Evolutionary conservation across 2,888 invertebrate genomes (phyloP).

Genomic region (Harpalus rufipes): DNA sequence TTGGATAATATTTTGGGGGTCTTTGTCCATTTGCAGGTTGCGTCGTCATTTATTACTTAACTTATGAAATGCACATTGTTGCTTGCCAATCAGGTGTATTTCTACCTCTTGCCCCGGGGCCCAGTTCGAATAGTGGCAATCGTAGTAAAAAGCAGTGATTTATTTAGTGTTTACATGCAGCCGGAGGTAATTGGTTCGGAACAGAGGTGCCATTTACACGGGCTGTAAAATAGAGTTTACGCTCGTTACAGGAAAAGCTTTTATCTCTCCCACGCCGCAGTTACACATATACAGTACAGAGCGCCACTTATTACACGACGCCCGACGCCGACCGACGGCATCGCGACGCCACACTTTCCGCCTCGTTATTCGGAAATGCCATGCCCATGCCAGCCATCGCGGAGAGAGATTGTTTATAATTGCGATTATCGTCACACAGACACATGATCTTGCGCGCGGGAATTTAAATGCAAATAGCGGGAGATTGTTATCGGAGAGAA

Average conservation of each 20-base stretch:
- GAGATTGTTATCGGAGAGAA: not conserved
- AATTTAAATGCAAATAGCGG: not conserved
- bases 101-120: not conserved
- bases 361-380: constrained; percentile 36
- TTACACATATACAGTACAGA: not conserved
- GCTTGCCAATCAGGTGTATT: not conserved
- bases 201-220: constrained; percentile 53
- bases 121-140: constrained; percentile 7
- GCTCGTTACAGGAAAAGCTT: constrained; percentile 47
- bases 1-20: not conserved
- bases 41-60: not conserved
- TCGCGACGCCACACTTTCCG: constrained; percentile 23
- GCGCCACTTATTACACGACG: not conserved
- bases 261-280: constrained; percentile 35
- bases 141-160: constrained; percentile 50
- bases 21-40: too few relatives aligned
- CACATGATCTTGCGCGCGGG: not conserved
- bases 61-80: not conserved
- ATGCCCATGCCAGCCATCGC: not conserved
- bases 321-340: not conserved
- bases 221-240: constrained; percentile 55
- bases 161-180: constrained; percentile 63
- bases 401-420: not conserved
- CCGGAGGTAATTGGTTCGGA: constrained; percentile 57
- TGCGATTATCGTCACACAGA: constrained; percentile 13